Base-by-base conservation (phyloP, 2,113 vertebrate genomes). In the Mystacornis crossleyi region DNA sequence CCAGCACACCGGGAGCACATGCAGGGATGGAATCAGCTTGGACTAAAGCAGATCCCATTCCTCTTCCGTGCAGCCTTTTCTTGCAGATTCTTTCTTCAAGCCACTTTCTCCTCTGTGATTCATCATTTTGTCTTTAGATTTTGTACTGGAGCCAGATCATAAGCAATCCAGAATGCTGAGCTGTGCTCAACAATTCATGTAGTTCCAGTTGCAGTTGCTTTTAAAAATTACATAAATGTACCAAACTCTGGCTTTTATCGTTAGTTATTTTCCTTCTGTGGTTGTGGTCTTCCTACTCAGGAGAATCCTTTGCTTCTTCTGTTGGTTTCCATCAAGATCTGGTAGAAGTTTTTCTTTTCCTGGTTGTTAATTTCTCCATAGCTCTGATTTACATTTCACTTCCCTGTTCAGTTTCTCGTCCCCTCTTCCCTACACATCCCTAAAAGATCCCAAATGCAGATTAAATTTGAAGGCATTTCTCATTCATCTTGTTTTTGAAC, bases 111-210 rank as follows among this genome's bases (percentile, higher is more conserved):
- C 80, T 95, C 84, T 71, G 73, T 92, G 73, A 91, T 64, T 93
- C 94, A 95, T 87, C 65, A 23, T 79, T 96, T 97, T 93, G 83
- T 89, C 86, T 97, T 92, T 81, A 86, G 77, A 64, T 92, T 60
- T 86, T 92, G 86, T 81, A 79, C 53, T n/a, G 21, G 86, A 89
- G 89, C 73, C 81, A 95, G 77, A 86, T 61, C 78, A 36, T 25
- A 95, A 85, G 77, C 38, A 84, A 91, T 66, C 54, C 89, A 90
- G 72, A 86, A 81, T 89, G 66, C 5, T 95, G 77, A 84, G 86
- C 75, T 84, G 42, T 71, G 83, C 38, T 55, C 55, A 90, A n/a
- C 67, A 53, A 50, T 74, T 94, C 2, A 8, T 36, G 55, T 61
- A 71, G 36, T 55, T 78, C 64, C 65, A 87, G 69, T 54, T 82